Conservation (phyloP, 2,113 vertebrate species). For the Donacobius atricapilla region DNA sequence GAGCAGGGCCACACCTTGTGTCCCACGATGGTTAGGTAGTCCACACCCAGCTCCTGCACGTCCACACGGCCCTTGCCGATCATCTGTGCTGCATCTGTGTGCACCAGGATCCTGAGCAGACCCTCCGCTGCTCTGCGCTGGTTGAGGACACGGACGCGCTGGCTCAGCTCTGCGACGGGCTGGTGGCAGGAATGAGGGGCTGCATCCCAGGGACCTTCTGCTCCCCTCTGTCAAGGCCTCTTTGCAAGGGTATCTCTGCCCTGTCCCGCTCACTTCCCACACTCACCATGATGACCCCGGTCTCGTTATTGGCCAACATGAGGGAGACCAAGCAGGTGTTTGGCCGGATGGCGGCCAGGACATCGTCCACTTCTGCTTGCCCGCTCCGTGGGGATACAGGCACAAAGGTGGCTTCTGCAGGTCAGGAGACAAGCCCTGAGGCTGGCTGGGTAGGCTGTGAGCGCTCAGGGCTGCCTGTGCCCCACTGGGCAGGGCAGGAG, state of each 20-base stretch:
- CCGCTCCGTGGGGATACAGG: conserved; percentile 80
- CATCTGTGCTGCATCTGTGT: conserved; percentile 92
- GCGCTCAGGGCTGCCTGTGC: rapidly evolving
- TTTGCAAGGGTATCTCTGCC: rapidly evolving
- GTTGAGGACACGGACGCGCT: conserved; percentile 71
- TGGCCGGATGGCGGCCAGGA: conserved; percentile 80
- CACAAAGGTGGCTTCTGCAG: conserved; percentile 85
- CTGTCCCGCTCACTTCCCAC: rapidly evolving
- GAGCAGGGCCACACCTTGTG: not conserved
- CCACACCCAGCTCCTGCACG: conserved; percentile 83
- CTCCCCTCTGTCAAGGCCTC: not conserved
- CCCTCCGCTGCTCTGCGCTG: not conserved
- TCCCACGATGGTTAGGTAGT: conserved; percentile 93
- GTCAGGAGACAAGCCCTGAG: not conserved
- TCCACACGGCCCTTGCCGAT: conserved; percentile 89
- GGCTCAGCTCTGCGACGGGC: conserved; percentile 85
- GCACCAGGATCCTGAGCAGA: conserved; percentile 79
- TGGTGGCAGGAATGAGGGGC: not conserved
- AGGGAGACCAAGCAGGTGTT: conserved; percentile 90
- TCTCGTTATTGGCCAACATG: conserved; percentile 98
- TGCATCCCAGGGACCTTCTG: not conserved
- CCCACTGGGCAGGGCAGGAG: not conserved
- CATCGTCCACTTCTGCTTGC: conserved; percentile 80
- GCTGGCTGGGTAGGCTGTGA: not conserved
- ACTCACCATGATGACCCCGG: conserved; percentile 91